Base-by-base conservation (phyloP, 1,140 invertebrate species). In the Zaprionus africanus region DNA sequence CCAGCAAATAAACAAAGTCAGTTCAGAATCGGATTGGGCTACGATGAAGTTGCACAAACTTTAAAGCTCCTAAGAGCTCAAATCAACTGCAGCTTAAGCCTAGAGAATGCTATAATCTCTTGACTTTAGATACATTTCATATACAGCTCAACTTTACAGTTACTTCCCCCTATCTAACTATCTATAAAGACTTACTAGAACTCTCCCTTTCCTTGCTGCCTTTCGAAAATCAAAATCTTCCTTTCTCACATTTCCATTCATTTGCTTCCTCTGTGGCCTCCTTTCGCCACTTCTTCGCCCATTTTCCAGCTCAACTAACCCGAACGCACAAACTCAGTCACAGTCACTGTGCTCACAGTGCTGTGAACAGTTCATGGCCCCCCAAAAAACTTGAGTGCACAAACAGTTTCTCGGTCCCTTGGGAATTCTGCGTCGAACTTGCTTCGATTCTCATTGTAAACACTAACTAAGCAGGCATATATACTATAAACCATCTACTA, bases 351-450 rank as follows among this genome's bases (percentile, higher is more conserved):
- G 22, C 2, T 22, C n/a, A 41, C 15, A 15, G 15, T n/a, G 15
- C 15, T n/a, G 12, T 57, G 6, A 31, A 57, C 11, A 17, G 28
- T 57, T 34, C 31, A 2, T 56, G n/a, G n/a, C 28, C 54, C n/a
- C 31, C 31, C 22, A 17, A n/a, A 34, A n/a, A 34, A 46, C 41
- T 51, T 49, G n/a, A 22, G 15, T 19, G n/a, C 17, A 2, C 31
- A 19, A n/a, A 36, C n/a, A 43, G 28, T 57, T 19, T 46, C 17
- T 34, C 5, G 24, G 49, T 74, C 71, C 58, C 71, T 49, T 46
- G 71, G 71, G 71, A 74, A 74, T 74, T 69, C 28, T 26, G 3
- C 17, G 17, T 19, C 22, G 22, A 28, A 57, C n/a, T 2, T 43
- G 36, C 24, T 22, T 12, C 43, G 53, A 58, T 24, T 64, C 58